Evolutionary conservation across 1,140 invertebrate genomes (phyloP), one percentile per base, ranked within the genome.

Genomic region (Himalopsyche phryganea): DNA sequence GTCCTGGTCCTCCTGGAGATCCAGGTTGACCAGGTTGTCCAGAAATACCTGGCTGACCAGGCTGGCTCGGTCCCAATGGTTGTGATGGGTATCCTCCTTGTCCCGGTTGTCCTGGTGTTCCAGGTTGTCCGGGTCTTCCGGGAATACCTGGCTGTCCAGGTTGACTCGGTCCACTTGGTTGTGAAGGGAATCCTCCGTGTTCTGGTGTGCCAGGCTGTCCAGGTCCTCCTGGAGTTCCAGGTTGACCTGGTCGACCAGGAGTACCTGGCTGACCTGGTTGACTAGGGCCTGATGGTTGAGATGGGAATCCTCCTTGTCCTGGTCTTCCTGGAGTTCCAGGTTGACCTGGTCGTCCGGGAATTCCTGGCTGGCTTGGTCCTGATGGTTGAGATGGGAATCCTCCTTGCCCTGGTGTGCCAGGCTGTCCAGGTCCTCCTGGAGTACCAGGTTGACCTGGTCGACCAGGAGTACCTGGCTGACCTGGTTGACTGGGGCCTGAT

Each of bases 361-460:
- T 28, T 28, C 23, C 23, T 28, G 23, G 23, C 9, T 28, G 23
- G 9, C 23, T 15, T 33, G 48, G 38, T n/a, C 11, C 11, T 6
- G 38, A 40, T n/a, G n/a, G 15, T 5, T n/a, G 38, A 46, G 18
- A 46, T 56, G 2, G 47, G 23, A 28, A 36, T 0, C 65, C 66
- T 11, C 67, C 66, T 19, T 40, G 42, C 36, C 60, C 60, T 6
- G 53, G 48, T 11, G 33, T 65, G 2, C 66, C 68, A 0, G 68
- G 69, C 2, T 28, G 9, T 28, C 23, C 23, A 5, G 23, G 23
- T 28, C 4, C 9, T 5, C 23, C 23, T 3, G 56, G 38, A 5
- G 3, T 4, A 4, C n/a, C n/a, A 40, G 38, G 38, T 40, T 11
- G 3, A 6, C 15, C 38, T 40, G 38, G 38, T 4, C 3, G 3